Evolutionary conservation across 1,140 invertebrate species (phyloP).

Genomic region (Nylanderia fulva): DNA sequence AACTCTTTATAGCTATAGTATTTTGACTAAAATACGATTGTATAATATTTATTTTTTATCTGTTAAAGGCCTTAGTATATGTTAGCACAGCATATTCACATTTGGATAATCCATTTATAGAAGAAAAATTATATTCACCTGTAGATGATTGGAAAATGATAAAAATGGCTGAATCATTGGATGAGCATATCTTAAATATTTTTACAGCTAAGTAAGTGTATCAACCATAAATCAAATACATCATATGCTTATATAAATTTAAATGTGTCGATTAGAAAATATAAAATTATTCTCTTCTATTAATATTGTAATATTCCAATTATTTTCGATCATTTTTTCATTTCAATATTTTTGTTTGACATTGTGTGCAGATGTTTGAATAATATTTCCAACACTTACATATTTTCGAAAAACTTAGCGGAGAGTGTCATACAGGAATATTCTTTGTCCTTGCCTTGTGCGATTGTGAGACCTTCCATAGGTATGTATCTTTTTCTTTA

Average conservation of each 20-base stretch:
- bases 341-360: not conserved
- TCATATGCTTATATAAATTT: too few species aligned
- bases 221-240: not conserved
- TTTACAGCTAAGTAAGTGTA: slow-evolving; percentile 89
- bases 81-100: slow-evolving; percentile 94
- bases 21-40: too few species aligned
- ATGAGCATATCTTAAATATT: slow-evolving; percentile 89
- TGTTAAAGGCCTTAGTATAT: slow-evolving; percentile 89
- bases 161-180: slow-evolving; percentile 92
- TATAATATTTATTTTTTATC: too few species aligned
- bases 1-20: too few species aligned
- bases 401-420: slow-evolving; percentile 93
- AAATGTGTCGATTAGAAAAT: not conserved
- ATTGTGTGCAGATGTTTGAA: slow-evolving; percentile 87
- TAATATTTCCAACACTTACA: slow-evolving; percentile 94
- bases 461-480: slow-evolving; percentile 96
- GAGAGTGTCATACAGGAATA: slow-evolving; percentile 92
- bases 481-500: slow-evolving; percentile 86
- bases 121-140: slow-evolving; percentile 94
- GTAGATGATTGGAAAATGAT: slow-evolving; percentile 95
- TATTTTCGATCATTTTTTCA: not conserved
- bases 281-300: not conserved
- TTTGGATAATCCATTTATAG: slow-evolving; percentile 89
- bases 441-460: slow-evolving; percentile 90
- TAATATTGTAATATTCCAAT: not conserved